Evolutionary conservation across 2,888 invertebrate genomes (phyloP).

Genomic region (Agrochola macilenta): DNA sequence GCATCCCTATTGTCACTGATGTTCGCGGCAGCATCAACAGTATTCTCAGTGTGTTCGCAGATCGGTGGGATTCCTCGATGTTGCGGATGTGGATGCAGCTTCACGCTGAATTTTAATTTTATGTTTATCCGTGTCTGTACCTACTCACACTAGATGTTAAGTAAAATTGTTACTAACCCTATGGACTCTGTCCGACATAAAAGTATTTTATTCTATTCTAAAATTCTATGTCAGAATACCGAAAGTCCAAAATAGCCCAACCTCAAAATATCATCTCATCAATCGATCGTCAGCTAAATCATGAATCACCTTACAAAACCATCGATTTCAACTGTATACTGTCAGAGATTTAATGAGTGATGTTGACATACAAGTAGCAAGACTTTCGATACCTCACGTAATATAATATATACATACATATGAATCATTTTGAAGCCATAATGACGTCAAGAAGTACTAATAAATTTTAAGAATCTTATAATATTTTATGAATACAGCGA

Average conservation of each 20-base stretch:
- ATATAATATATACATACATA: neutral
- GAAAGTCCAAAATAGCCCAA: neutral
- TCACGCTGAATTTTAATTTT: too few species aligned
- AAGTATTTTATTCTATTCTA: too few species aligned
- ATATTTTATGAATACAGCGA: neutral
- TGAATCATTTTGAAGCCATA: conserved; percentile 30
- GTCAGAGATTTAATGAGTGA: conserved; percentile 2
- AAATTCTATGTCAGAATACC: neutral
- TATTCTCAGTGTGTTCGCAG: too few species aligned
- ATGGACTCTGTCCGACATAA: too few species aligned
- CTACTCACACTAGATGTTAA: too few species aligned
- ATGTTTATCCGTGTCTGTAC: too few species aligned
- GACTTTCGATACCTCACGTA: neutral
- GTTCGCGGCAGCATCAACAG: too few species aligned
- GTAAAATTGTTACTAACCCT: too few species aligned
- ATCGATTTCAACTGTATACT: neutral
- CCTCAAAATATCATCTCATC: neutral
- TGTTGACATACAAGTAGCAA: conserved; percentile 20
- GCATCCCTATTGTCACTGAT: too few species aligned
- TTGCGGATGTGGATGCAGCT: too few species aligned
- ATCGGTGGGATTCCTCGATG: too few species aligned
- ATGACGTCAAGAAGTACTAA: conserved; percentile 16
- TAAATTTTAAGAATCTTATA: conserved; percentile 14
- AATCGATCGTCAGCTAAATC: neutral
- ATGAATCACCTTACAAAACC: conserved; percentile 25